Conservation (phyloP, 2,113 vertebrate species). For the Colistium nudipinnis region DNA sequence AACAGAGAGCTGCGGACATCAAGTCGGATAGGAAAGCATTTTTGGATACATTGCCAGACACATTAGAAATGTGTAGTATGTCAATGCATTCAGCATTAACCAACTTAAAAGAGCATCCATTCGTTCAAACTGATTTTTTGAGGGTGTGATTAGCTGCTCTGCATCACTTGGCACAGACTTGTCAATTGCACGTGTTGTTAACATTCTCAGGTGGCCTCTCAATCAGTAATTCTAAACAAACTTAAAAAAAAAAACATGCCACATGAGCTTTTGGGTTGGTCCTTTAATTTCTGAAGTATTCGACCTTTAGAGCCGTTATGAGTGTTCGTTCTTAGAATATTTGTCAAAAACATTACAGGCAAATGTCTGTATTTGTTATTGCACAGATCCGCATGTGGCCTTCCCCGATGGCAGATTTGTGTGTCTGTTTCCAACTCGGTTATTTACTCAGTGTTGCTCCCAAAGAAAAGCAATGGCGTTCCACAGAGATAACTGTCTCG, state of each 20-base stretch:
- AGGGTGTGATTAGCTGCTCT: slow-evolving; percentile 27
- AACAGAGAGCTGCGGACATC: slow-evolving; percentile 20
- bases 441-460: not conserved
- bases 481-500: slow-evolving; percentile 17
- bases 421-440: not conserved
- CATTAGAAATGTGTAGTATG: not conserved
- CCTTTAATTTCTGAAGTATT: too few species aligned
- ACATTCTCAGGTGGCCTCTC: slow-evolving; percentile 9
- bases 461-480: slow-evolving; percentile 29
- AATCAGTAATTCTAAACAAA: slow-evolving; percentile 15
- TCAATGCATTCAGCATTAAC: not conserved
- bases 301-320: too few species aligned
- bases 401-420: not conserved
- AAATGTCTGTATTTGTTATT: not conserved
- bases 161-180: slow-evolving; percentile 28
- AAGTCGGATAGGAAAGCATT: slow-evolving; percentile 4
- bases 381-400: not conserved
- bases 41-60: not conserved
- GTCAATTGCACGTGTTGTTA: not conserved
- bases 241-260: too few species aligned
- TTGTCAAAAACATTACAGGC: too few species aligned
- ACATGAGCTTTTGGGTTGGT: too few species aligned
- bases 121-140: slow-evolving; percentile 1
- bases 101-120: not conserved
- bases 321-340: too few species aligned